Evolutionary conservation across 1,140 invertebrate genomes (phyloP).

Genomic region (Penaeus japonicus): DNA sequence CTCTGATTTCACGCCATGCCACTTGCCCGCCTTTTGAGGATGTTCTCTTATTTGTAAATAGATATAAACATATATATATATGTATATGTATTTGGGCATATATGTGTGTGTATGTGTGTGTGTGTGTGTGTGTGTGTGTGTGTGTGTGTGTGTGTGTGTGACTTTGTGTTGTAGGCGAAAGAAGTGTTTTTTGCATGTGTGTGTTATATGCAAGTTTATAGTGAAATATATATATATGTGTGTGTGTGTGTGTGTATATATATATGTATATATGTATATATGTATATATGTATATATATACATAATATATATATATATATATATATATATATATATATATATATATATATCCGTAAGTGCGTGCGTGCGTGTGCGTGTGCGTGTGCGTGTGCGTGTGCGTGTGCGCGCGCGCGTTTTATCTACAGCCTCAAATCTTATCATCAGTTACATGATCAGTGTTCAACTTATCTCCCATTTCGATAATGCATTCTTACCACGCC

Average conservation of each 20-base stretch:
- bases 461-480: too few relatives aligned
- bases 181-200: background rate
- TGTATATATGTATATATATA: background rate
- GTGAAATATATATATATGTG: background rate
- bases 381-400: conserved; percentile 78
- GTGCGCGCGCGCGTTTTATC: conserved; percentile 74
- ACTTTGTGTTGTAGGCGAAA: background rate
- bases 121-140: background rate
- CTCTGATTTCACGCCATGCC: too few relatives aligned
- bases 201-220: background rate
- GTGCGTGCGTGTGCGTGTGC: conserved; percentile 78
- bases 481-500: too few relatives aligned
- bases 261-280: background rate
- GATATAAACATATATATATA: background rate
- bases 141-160: background rate
- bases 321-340: background rate
- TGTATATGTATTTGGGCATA: background rate
- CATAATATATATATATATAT: background rate
- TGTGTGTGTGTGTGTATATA: background rate
- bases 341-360: background rate
- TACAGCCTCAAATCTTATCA: too few relatives aligned
- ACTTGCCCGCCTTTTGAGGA: too few relatives aligned
- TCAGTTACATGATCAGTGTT: too few relatives aligned
- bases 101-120: background rate
- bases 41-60: too few relatives aligned